Percentiles rank a stretch among this genome's conserved stretches.
Evolutionary conservation across 1,140 invertebrate species (phyloP).

Genomic region (Drosophila ercepeae): DNA sequence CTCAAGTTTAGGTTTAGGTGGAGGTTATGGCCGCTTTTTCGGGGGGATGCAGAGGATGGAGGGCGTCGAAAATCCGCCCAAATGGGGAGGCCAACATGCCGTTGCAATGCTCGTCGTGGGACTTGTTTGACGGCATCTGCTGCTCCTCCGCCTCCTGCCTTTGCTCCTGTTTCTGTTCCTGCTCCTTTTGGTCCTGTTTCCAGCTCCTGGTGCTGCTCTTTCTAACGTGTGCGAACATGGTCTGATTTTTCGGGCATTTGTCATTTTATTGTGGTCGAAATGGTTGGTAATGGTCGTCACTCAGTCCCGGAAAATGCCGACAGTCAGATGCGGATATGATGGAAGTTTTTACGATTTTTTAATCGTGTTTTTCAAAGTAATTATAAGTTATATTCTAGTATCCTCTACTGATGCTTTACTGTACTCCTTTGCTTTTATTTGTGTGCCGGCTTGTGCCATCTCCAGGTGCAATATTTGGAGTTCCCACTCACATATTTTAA

Average conservation of each 20-base stretch:
- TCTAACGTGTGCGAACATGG: constrained; percentile 63
- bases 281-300: constrained; percentile 67
- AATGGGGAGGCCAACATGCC: constrained; percentile 40
- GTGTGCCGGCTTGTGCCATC: constrained; percentile 30
- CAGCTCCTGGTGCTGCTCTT: constrained; percentile 37
- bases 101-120: constrained; percentile 71
- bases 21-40: constrained; percentile 27
- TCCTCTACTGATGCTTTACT: not conserved
- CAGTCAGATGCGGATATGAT: not conserved
- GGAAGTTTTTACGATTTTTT: not conserved
- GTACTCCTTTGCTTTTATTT: constrained; percentile 15
- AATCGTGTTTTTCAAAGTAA: not conserved
- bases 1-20: constrained; percentile 56
- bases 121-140: constrained; percentile 75
- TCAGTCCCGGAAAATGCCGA: constrained; percentile 16
- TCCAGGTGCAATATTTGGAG: constrained; percentile 73
- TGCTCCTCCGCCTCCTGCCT: constrained; percentile 2
- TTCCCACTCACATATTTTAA: constrained; percentile 70
- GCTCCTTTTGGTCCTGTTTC: not conserved
- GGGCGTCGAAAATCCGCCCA: constrained; percentile 3
- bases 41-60: not conserved
- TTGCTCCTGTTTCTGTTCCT: not conserved
- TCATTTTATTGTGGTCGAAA: constrained; percentile 79
- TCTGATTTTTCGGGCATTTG: constrained; percentile 76
- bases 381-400: too few relatives aligned